Percentiles rank a stretch among this genome's conserved stretches.
Evolutionary conservation across 2,888 invertebrate genomes (phyloP).

Genomic region (Chrysodeixis includens): DNA sequence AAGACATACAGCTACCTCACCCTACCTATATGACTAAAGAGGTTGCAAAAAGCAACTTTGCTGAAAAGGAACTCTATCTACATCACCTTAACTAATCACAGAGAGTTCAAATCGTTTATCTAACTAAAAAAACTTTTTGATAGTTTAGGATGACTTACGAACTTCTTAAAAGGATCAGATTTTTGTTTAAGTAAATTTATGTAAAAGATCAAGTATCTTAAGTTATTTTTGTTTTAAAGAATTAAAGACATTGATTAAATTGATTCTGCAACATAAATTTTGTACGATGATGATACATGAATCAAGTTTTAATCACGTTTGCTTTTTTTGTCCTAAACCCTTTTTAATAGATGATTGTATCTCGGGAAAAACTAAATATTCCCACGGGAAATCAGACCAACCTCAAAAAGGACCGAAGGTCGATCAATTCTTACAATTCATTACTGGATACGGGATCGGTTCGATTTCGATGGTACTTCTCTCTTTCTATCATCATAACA

Average conservation of each 20-base stretch:
- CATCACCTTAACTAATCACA: background rate
- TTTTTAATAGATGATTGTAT: background rate
- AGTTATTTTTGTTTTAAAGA: too few species aligned
- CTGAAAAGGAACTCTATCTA: background rate
- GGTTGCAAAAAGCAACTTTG: background rate
- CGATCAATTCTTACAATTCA: constrained; percentile 44
- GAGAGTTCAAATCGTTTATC: background rate
- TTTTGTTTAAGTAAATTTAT: too few species aligned
- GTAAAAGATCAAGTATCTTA: too few species aligned
- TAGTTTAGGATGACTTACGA: background rate
- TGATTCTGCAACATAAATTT: background rate
- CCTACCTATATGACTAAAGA: background rate
- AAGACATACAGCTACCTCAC: constrained; percentile 14
- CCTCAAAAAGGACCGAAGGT: constrained; percentile 34
- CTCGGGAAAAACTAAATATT: constrained; percentile 22
- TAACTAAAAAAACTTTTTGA: background rate
- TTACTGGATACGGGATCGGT: constrained; percentile 45
- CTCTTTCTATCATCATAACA: constrained; percentile 57
- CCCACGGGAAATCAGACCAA: constrained; percentile 47
- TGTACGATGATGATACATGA: background rate
- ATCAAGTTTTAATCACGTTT: background rate
- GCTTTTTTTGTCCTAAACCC: background rate
- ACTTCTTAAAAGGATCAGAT: background rate
- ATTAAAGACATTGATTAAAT: background rate
- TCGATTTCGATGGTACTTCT: constrained; percentile 52